These are phyloP conservation scores for Dendrolimus kikuchii DNA, from an alignment of 1,140 invertebrate species.

Conservation along the genomic window DNA sequence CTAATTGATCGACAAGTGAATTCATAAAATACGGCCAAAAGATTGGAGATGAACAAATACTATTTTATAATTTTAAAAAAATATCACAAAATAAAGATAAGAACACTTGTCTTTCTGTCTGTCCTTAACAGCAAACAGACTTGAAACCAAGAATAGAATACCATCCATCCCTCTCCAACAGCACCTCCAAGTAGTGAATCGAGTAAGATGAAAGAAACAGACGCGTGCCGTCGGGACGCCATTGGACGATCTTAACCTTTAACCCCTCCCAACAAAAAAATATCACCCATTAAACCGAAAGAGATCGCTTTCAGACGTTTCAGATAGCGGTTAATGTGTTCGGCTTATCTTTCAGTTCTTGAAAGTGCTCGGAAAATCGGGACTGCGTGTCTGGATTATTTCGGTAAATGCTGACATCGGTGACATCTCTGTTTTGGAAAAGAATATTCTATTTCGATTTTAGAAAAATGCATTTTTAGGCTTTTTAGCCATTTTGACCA, in stretches of 20 bases:
- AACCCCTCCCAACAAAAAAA: slow-evolving; percentile 66
- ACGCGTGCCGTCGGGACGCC: slow-evolving; percentile 22
- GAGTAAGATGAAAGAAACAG: slow-evolving; percentile 1
- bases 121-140: slow-evolving; percentile 29
- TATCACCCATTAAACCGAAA: slow-evolving; percentile 61
- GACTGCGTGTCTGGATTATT: neutral
- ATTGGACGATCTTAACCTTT: slow-evolving; percentile 57
- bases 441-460: too few species aligned
- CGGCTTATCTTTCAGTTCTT: slow-evolving; percentile 27
- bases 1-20: too few species aligned
- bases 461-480: too few species aligned
- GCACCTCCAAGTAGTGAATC: neutral
- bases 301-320: slow-evolving; percentile 44
- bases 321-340: slow-evolving; percentile 34
- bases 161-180: slow-evolving; percentile 40
- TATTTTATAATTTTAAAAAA: neutral
- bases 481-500: too few species aligned
- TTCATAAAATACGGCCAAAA: too few species aligned
- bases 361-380: neutral
- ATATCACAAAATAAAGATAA: slow-evolving; percentile 6
- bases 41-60: too few species aligned
- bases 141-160: slow-evolving; percentile 44
- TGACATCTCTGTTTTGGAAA: too few species aligned
- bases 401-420: neutral
- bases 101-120: slow-evolving; percentile 14